phyloP scores from a whole-genome alignment of 1,140 invertebrate genomes.

The Vollenhovia emeryi region DNA sequence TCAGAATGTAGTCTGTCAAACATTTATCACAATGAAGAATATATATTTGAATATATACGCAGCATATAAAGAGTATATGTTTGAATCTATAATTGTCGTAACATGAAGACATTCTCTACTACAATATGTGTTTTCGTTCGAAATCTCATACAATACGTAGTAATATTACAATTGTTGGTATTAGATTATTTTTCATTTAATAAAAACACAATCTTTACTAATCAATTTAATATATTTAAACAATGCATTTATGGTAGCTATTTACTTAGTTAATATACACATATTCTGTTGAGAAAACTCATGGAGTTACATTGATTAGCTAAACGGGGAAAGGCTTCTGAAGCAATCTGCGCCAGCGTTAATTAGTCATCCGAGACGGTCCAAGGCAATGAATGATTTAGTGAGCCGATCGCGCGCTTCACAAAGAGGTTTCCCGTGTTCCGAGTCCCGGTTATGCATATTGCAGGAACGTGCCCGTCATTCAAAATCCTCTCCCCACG shows the following conservation, averaged over 20 bases:
- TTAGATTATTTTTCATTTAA: background rate
- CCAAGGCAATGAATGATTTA: slow-evolving; percentile 80
- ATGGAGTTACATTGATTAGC: slow-evolving; percentile 63
- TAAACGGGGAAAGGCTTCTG: slow-evolving; percentile 63
- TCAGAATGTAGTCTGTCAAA: background rate
- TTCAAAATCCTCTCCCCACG: slow-evolving; percentile 77
- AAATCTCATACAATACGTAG: background rate
- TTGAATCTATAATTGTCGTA: background rate
- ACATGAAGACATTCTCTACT: background rate
- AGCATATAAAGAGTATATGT: no score
- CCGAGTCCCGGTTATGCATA: slow-evolving; percentile 81
- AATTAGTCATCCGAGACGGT: slow-evolving; percentile 78
- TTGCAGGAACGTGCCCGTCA: slow-evolving; percentile 83
- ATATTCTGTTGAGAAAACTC: background rate
- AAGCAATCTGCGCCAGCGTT: slow-evolving; percentile 70
- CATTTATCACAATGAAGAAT: background rate
- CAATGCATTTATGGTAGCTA: no score
- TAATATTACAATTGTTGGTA: background rate
- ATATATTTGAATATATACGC: background rate
- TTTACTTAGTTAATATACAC: slow-evolving; percentile 4
- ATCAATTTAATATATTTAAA: background rate
- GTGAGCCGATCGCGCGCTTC: slow-evolving; percentile 73
- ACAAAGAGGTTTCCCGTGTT: slow-evolving; percentile 84
- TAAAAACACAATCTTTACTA: background rate
- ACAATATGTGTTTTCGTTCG: background rate